Conservation (phyloP, 2,797 vertebrate species). For the Callimico goeldii region DNA sequence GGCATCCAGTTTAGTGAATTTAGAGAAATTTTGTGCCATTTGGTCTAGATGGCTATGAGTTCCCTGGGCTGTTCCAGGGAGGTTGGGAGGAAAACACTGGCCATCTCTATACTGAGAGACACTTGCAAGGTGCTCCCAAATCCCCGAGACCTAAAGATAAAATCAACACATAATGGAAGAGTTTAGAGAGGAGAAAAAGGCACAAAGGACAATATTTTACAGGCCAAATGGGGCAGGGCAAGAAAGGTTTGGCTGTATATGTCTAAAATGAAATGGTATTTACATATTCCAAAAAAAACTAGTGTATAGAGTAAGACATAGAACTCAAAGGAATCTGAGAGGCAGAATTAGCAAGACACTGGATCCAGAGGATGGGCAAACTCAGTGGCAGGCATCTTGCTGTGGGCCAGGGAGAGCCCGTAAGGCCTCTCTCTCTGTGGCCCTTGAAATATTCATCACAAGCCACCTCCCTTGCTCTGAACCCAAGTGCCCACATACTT, state of each 20-base stretch:
- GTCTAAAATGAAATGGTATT: neutral
- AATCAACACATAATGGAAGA: neutral
- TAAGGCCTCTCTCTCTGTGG: neutral
- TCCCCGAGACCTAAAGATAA: neutral
- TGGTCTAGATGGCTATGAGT: neutral
- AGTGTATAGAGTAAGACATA: neutral
- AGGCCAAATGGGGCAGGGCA: neutral
- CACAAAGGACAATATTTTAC: neutral
- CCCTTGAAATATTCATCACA: neutral
- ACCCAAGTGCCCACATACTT: neutral
- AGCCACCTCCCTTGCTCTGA: neutral
- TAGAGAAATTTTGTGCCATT: neutral
- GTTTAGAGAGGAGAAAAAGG: neutral
- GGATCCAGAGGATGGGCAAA: neutral
- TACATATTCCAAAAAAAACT: neutral
- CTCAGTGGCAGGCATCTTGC: neutral
- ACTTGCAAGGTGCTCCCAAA: neutral
- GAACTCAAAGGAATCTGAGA: neutral
- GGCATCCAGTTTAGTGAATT: neutral
- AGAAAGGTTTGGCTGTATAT: neutral
- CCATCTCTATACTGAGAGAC: neutral
- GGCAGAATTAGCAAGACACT: neutral
- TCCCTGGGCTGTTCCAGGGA: neutral
- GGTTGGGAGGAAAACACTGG: neutral
- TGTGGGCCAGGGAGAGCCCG: neutral